Evolutionary conservation across 2,888 invertebrate species (phyloP), one percentile per base, ranked within the genome.

Genomic region (Baronia brevicornis): DNA sequence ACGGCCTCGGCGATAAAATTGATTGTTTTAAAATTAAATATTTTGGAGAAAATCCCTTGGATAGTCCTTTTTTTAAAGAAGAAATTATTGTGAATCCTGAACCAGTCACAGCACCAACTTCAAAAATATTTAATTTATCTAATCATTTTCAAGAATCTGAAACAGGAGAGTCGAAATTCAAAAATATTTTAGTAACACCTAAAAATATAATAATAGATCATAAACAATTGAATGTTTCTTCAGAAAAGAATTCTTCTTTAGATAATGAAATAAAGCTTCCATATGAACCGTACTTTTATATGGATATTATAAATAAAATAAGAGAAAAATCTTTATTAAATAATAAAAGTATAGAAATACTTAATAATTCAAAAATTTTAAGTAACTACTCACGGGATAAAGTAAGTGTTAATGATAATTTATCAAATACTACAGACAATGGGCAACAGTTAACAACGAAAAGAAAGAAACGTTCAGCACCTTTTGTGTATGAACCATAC

Each of bases 11-110:
- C 1, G 89, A 90, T 43, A 90, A 91, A 73, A 89, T 93, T 9
- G 89, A 90, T 43, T 93, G 93, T 52, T 87, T 90, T 13, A 91
- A 91, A 63, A 77, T 80, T 0, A 91, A 91, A 71, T 92, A 90
- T 60, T 93, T 93, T 59, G 93, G 91, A 1, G 79, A 86, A 38
- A 87, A 92, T 61, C 93, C 93, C 1, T 65, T 93, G 32, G 92
- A 92, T 46, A 92, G 89, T 70, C 92, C 92, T 0, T 80, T 93
- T 44, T 93, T 93, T 48, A 68, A 74, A 36, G 88, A 89, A 72
- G 80, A 86, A 21, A 52, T 68, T 4, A 84, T 88, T 39, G 62
- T 66, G 5, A 65, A 71, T 11, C 87, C 88, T 1, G 73, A 82
- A 49, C 82, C 84, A 17, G 58, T 82, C 12, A 50, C 42, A 6